Conservation (phyloP, 1,140 invertebrate genomes). For the Zaprionus davidi region DNA sequence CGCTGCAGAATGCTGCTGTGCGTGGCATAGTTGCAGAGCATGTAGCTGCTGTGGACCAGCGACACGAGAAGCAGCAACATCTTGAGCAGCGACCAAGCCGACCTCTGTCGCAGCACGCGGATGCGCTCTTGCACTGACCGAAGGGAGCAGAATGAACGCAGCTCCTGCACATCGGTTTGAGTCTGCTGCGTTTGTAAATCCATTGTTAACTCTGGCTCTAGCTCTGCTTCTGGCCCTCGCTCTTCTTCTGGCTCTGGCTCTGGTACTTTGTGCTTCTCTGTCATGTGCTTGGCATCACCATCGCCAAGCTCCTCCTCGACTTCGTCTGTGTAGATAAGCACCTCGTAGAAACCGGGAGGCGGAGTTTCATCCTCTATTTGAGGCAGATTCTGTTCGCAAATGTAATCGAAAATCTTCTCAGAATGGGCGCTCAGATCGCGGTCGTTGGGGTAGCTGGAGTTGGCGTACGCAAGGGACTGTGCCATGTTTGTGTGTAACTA, state of each 20-base stretch:
- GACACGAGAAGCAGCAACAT: conserved; percentile 22
- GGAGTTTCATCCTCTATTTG: conserved; percentile 38
- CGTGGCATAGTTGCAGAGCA: background rate
- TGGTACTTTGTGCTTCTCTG: no score
- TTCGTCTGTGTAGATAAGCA: conserved; percentile 1
- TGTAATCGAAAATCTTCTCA: conserved; percentile 16
- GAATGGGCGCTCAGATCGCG: background rate
- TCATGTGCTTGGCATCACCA: background rate
- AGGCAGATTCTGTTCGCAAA: conserved; percentile 9
- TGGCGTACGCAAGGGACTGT: background rate
- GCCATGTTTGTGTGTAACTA: background rate
- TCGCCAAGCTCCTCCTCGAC: background rate
- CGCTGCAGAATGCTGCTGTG: background rate
- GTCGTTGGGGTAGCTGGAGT: background rate
- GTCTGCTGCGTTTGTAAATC: background rate
- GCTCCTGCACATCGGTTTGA: background rate
- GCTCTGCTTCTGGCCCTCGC: background rate
- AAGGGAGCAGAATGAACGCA: background rate
- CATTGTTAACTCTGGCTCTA: background rate
- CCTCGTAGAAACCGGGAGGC: conserved; percentile 32
- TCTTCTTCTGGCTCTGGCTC: background rate
- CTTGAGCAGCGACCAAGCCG: conserved; percentile 15
- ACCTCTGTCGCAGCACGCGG: background rate
- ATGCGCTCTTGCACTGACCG: background rate
- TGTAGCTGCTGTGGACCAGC: conserved; percentile 19